phyloP scores from a whole-genome alignment of 1,140 invertebrate genomes.

The Bactericera cockerelli region DNA sequence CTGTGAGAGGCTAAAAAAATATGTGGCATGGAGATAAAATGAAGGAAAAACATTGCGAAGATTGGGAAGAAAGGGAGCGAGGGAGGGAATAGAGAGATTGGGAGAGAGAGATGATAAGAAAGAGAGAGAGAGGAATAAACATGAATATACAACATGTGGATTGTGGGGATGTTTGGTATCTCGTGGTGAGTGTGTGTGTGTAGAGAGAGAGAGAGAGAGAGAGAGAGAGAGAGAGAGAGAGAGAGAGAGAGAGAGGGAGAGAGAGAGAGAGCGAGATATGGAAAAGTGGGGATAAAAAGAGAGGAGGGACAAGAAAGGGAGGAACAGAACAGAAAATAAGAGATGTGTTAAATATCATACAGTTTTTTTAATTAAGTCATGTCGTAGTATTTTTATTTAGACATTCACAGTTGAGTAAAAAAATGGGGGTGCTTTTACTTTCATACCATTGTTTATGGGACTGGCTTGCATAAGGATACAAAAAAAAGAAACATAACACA shows the following conservation, averaged over 20 bases:
- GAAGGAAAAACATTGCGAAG: neutral
- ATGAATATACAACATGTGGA: neutral
- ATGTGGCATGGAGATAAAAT: too few relatives aligned
- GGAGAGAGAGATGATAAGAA: neutral
- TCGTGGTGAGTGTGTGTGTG: neutral
- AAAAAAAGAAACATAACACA: too few relatives aligned
- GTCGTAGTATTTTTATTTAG: too few relatives aligned
- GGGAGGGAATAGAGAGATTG: neutral
- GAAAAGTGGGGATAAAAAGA: neutral
- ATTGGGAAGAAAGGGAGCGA: neutral
- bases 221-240: neutral
- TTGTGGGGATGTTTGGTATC: too few relatives aligned
- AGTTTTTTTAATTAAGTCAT: too few relatives aligned
- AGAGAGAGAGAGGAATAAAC: too few relatives aligned
- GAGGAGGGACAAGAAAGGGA: too few relatives aligned
- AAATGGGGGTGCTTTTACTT: too few relatives aligned
- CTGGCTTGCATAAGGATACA: too few relatives aligned
- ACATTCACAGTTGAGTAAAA: too few relatives aligned
- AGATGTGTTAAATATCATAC: too few relatives aligned
- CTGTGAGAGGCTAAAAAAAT: constrained; percentile 6
- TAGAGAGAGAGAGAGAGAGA: neutral
- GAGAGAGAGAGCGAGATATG: neutral
- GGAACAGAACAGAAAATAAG: neutral
- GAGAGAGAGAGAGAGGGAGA: neutral
- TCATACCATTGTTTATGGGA: too few relatives aligned